Base-by-base conservation (phyloP, 2,888 invertebrate species). In the Thysanoteuthis rhombus region DNA sequence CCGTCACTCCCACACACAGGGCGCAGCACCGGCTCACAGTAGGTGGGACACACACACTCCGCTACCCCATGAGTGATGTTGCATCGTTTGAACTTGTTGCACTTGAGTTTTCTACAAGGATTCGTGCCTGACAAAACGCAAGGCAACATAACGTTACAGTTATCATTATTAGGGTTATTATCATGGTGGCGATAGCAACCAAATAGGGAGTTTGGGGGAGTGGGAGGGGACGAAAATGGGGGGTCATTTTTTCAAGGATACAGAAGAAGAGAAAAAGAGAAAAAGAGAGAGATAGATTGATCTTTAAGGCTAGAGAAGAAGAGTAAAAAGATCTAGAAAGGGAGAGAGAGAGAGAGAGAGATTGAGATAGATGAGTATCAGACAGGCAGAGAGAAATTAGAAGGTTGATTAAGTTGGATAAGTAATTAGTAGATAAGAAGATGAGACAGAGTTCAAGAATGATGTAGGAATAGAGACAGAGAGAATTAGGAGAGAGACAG, bases 21-120 rank as follows among this genome's bases (percentile, higher is more conserved):
- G 96, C 98, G 95, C 93, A 96, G 93, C 36, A 95, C 94, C 32
- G 94, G 98, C 97, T 92, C 98, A 98, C 99, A 99, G 97, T 98
- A 98, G 32, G 98, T 97, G 0, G 98, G 98, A 97, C 99, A 99
- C 94, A 98, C 98, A 97, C 99, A 99, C 93, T 98, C 98, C 1
- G 99, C 98, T 93, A 98, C 98, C 3, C 99, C 98, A 94, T 98
- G 98, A 97, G 98, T 98, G 96, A 99, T 98, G 92, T 98, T 98
- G 96, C 99, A 99, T 95, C 98, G 98, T 96, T 99, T 98, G 93
- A 98, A 98, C 22, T 98, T 97, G 92, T 98, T 98, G 97, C 99
- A 99, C 94, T 98, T 98, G 90, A 98, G 98, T 90, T 98, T 98
- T 95, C 98, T 98, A 97, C 99, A 99, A 0, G 99, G 99, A 97